phyloP scores from a whole-genome alignment of 2,113 vertebrate species.

The Labeo catla region DNA sequence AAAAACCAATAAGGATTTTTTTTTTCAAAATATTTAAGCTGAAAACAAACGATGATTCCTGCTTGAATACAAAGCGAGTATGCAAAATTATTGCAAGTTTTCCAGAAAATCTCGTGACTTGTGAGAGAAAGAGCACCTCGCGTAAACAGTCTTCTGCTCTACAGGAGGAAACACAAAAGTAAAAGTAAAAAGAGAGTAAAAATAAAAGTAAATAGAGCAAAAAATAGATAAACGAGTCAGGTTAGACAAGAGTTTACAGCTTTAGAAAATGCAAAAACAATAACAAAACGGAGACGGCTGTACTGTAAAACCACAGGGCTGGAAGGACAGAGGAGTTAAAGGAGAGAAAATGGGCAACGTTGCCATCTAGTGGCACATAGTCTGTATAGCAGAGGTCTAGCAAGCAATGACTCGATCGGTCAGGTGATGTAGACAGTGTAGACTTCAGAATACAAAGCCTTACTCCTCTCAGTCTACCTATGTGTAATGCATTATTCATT shows the following conservation, averaged over 20 bases:
- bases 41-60: not conserved
- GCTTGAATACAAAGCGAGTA: not conserved
- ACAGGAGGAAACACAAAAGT: not conserved
- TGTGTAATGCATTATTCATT: constrained; percentile 36
- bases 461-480: constrained; percentile 58
- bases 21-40: no score
- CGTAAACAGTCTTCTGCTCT: not conserved
- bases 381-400: constrained; percentile 10
- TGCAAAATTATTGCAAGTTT: constrained; percentile 10
- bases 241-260: not conserved
- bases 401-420: constrained; percentile 53
- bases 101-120: not conserved
- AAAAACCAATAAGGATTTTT: no score
- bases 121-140: not conserved
- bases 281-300: not conserved
- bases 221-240: not conserved
- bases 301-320: constrained; percentile 8
- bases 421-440: constrained; percentile 28
- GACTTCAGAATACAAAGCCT: constrained; percentile 78
- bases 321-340: constrained; percentile 20
- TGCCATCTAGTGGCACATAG: constrained; percentile 49
- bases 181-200: not conserved
- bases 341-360: not conserved
- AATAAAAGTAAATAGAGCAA: not conserved
- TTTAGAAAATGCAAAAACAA: not conserved